Conservation (phyloP, 2,113 vertebrate genomes). For the Poeciliopsis occidentalis region DNA sequence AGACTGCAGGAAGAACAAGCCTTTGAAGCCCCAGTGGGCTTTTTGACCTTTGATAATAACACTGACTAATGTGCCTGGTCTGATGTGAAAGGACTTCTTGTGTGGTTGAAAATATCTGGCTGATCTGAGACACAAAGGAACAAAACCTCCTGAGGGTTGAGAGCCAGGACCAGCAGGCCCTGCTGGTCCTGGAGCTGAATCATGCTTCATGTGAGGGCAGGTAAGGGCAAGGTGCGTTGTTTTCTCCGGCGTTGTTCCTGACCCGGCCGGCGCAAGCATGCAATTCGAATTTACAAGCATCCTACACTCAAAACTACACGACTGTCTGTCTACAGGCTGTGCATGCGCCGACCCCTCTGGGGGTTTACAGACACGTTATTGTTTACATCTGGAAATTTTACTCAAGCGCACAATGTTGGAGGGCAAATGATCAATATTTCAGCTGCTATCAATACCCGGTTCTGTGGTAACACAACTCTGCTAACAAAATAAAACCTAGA, state of each 20-base stretch:
- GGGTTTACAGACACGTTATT: neutral
- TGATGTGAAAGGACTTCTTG: constrained; percentile 27
- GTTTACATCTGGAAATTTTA: no score
- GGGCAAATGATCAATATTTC: no score
- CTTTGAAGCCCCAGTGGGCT: constrained; percentile 10
- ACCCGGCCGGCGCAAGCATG: constrained; percentile 23
- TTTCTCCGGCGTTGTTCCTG: constrained; percentile 10
- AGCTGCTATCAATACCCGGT: no score
- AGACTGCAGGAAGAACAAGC: constrained; percentile 13
- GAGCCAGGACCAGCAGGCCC: neutral
- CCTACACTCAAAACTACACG: constrained; percentile 1
- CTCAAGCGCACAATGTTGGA: no score
- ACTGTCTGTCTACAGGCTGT: no score
- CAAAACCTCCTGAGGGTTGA: constrained; percentile 3
- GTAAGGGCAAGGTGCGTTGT: constrained; percentile 14
- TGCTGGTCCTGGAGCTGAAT: constrained; percentile 3
- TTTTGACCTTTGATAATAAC: constrained; percentile 24
- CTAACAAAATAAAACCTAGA: no score
- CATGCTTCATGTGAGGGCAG: neutral
- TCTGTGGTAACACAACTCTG: no score
- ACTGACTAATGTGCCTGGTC: constrained; percentile 15
- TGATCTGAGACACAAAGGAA: neutral
- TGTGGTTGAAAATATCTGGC: neutral
- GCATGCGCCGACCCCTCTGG: neutral
- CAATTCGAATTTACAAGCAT: constrained; percentile 18